Base-by-base conservation (phyloP, 2,888 invertebrate species). In the Aspidiotus rigidus region DNA sequence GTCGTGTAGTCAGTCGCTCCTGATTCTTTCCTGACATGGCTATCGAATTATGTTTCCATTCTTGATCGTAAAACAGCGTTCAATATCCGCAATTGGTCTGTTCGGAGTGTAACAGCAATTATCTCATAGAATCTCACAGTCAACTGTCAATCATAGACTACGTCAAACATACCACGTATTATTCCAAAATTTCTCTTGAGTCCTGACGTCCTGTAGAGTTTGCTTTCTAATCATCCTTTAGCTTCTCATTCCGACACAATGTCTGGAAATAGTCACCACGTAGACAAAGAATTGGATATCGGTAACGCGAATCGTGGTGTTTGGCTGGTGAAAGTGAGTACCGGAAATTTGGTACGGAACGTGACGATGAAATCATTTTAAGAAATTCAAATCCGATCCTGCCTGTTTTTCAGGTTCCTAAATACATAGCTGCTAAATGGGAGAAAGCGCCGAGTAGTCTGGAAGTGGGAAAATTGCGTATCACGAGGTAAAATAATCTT, bases 401-500 rank as follows among this genome's bases (percentile, higher is more conserved):
- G 1, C n/a, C 53, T 53, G n/a, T 5, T 64, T 74, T 75, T 57
- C 72, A 83, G 83, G 83, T 84, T 10, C 97, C 97, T 1, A 97
- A 97, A 80, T 97, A 97, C 78, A 88, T 97, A 74, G 91, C 95
- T 7, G 91, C 90, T 75, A 88, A 90, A 81, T 97, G 97, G 97
- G 90, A 93, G 77, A 92, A 90, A 77, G 87, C 92, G 9, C 85
- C 89, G n/a, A 89, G 90, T 57, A 90, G 90, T 76, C 86, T 91
- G 76, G 94, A 95, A 82, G 95, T 96, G 59, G 97, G 95, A 13
- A 93, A 93, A 79, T 81, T 97, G 67, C 89, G 88, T 77, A 96
- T 97, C 75, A 85, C 86, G 42, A 88, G 90, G 80, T 86, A 81
- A 77, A 77, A 44, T 49, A n/a, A 56, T 62, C n/a, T 39, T 28